Conservation (phyloP, 2,888 invertebrate genomes). For the Rhodophaea formosa region DNA sequence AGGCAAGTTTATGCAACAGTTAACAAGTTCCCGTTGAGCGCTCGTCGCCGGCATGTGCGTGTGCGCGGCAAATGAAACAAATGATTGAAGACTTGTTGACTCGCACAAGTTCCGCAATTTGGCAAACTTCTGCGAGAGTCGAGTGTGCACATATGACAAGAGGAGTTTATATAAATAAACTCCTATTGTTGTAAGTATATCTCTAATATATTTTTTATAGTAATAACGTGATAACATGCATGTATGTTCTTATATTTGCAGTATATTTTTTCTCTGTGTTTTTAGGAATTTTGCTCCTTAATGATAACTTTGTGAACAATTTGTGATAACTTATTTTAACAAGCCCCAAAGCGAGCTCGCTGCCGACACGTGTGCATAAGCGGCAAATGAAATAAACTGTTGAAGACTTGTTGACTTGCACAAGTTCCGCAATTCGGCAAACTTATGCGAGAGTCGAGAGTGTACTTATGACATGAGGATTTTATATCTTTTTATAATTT, state of each 20-base stretch:
- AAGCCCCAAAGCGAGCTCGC: not conserved
- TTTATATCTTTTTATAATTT: no score
- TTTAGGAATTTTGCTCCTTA: no score
- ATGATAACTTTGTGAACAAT: no score
- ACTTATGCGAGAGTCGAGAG: not conserved
- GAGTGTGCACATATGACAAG: not conserved
- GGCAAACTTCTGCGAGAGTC: not conserved
- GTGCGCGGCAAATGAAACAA: slow-evolving; percentile 1
- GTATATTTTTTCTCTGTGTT: no score
- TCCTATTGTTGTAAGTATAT: no score
- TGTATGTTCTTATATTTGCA: no score
- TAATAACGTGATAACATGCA: no score
- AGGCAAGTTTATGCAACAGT: not conserved
- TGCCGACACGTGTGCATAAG: slow-evolving; percentile 3
- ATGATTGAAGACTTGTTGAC: slow-evolving; percentile 8
- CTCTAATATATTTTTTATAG: no score
- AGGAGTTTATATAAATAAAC: slow-evolving; percentile 3
- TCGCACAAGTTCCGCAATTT: slow-evolving; percentile 9
- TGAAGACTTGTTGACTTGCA: slow-evolving; percentile 6
- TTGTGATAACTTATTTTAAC: no score
- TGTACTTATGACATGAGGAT: not conserved
- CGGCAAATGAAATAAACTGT: slow-evolving; percentile 6
- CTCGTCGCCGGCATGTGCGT: slow-evolving; percentile 4
- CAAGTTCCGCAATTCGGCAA: slow-evolving; percentile 11
- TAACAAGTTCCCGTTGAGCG: not conserved